Evolutionary conservation across 2,888 invertebrate genomes (phyloP).

Genomic region (Lydus trimaculatus): DNA sequence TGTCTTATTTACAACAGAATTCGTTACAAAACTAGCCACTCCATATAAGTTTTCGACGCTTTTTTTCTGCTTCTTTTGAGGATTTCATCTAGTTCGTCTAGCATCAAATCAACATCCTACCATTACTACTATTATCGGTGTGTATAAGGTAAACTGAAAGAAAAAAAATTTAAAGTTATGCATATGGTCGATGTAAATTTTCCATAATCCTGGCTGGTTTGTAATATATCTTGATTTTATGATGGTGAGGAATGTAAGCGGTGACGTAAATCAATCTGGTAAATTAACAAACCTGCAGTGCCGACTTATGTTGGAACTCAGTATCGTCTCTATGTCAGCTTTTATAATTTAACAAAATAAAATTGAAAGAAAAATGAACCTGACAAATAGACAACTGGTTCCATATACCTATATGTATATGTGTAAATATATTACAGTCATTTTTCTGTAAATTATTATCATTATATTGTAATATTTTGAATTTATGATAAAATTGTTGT

Average conservation of each 20-base stretch:
- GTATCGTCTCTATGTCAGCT: slow-evolving; percentile 1
- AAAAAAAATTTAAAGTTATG: slow-evolving; percentile 37
- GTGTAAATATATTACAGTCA: not conserved
- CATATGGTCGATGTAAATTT: slow-evolving; percentile 46
- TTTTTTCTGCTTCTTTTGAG: not conserved
- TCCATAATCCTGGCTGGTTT: slow-evolving; percentile 50
- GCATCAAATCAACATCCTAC: not conserved
- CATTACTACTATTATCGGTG: not conserved
- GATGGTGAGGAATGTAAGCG: slow-evolving; percentile 54
- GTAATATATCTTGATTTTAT: slow-evolving; percentile 57
- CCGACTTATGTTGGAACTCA: slow-evolving; percentile 33
- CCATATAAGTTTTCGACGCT: not conserved
- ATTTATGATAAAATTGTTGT: not conserved
- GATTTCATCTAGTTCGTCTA: not conserved
- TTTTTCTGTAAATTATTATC: not conserved
- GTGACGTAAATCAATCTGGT: slow-evolving; percentile 58
- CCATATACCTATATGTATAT: not conserved
- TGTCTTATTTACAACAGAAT: not conserved
- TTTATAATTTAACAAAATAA: slow-evolving; percentile 4
- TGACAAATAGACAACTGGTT: not conserved
- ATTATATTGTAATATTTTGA: not conserved
- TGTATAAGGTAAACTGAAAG: slow-evolving; percentile 40
- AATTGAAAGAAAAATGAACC: slow-evolving; percentile 4
- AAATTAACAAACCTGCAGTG: slow-evolving; percentile 53
- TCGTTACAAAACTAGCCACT: not conserved